Percentiles rank a stretch among this genome's conserved stretches.
Evolutionary conservation across 2,113 vertebrate genomes (phyloP).

Genomic region (Nycticebus coucang): DNA sequence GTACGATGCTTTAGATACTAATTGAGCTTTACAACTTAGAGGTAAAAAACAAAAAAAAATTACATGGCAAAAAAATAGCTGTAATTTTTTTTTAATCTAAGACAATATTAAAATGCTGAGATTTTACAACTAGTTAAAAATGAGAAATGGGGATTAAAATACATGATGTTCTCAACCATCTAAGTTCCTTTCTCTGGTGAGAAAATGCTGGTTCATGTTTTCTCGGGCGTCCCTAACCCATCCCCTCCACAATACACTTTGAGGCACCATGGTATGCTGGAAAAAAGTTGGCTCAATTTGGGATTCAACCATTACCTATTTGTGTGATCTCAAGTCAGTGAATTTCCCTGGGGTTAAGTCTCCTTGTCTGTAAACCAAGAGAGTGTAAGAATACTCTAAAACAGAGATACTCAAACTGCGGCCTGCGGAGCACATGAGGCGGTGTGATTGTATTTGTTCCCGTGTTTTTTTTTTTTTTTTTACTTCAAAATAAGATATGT

Average conservation of each 20-base stretch:
- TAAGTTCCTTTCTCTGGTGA: background rate
- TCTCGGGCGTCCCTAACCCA: background rate
- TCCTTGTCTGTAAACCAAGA: background rate
- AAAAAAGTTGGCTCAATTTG: conserved; percentile 1
- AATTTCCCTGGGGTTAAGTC: background rate
- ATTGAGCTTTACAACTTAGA: background rate
- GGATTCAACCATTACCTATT: background rate
- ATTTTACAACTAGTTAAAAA: background rate
- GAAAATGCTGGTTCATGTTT: background rate
- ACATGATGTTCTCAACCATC: background rate
- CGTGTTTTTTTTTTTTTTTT: no score
- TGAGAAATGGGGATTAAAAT: background rate
- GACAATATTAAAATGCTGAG: background rate
- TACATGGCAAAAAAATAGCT: background rate
- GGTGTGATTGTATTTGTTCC: no score
- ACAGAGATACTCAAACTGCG: background rate
- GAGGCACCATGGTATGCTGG: background rate
- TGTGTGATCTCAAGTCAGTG: background rate
- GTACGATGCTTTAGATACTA: background rate
- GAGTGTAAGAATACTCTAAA: background rate
- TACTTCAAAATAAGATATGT: no score
- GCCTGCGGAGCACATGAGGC: no score
- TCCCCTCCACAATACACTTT: background rate
- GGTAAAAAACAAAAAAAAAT: background rate
- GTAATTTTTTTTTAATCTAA: background rate